Evolutionary conservation across 2,888 invertebrate species (phyloP).

Genomic region (Drosophila nigritarsus): DNA sequence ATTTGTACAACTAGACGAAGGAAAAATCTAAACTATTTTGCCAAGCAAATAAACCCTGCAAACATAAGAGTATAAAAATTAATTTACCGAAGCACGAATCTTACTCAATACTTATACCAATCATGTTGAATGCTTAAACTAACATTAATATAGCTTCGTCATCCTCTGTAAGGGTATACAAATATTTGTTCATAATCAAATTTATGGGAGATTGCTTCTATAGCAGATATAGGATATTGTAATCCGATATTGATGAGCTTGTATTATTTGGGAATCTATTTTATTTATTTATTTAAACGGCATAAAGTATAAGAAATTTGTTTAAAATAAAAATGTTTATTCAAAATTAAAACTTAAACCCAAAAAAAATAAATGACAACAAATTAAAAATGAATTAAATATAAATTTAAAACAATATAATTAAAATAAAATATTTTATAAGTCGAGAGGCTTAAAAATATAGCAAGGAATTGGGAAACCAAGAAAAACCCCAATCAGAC

Average conservation of each 20-base stretch:
- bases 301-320: not conserved
- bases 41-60: not conserved
- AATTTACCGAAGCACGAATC: not conserved
- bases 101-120: not conserved
- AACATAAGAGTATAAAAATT: not conserved
- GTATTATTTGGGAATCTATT: not conserved
- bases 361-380: not conserved
- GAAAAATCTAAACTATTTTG: not conserved
- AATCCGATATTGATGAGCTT: not conserved
- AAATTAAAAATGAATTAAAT: not conserved
- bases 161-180: not conserved
- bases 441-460: not conserved
- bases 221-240: not conserved
- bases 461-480: not conserved
- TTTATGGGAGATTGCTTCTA: not conserved
- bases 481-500: not conserved
- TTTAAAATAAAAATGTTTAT: not conserved
- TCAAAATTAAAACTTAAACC: not conserved
- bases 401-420: not conserved
- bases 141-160: not conserved
- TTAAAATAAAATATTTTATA: not conserved
- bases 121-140: not conserved
- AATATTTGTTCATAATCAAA: not conserved
- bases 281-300: not conserved
- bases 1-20: not conserved